Conservation (phyloP, 1,140 invertebrate genomes). For the Anthonomus grandis region DNA sequence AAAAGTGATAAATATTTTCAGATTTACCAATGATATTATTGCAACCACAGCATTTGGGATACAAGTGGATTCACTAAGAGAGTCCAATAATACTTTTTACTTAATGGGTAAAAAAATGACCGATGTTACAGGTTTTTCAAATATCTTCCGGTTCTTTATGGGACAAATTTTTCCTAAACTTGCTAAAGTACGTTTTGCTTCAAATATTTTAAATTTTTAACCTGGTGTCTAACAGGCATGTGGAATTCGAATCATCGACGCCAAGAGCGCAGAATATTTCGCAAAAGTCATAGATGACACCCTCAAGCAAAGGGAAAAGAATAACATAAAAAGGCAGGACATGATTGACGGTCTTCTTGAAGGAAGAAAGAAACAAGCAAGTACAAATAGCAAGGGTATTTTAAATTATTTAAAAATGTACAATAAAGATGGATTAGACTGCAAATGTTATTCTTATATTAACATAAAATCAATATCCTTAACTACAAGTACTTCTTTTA, state of each 20-base stretch:
- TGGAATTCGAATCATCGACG: constrained; percentile 4
- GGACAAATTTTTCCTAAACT: too few species aligned
- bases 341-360: constrained; percentile 38
- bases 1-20: neutral
- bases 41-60: constrained; percentile 46
- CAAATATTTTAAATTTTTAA: too few species aligned
- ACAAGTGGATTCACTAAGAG: constrained; percentile 42
- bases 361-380: too few species aligned
- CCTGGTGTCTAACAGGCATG: neutral
- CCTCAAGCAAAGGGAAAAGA: constrained; percentile 43
- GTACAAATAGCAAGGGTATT: too few species aligned
- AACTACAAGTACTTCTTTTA: neutral
- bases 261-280: constrained; percentile 31
- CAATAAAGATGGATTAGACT: too few species aligned
- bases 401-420: too few species aligned
- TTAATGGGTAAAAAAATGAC: constrained; percentile 38
- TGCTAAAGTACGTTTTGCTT: too few species aligned
- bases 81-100: constrained; percentile 46
- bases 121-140: too few species aligned
- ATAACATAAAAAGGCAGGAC: constrained; percentile 46
- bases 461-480: too few species aligned
- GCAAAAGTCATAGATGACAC: constrained; percentile 39
- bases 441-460: neutral
- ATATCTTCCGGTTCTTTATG: too few species aligned
- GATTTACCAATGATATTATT: constrained; percentile 49